These are phyloP conservation scores for Apteryx mantelli DNA, from an alignment of 2,113 vertebrate species.

Conservation along the genomic window DNA sequence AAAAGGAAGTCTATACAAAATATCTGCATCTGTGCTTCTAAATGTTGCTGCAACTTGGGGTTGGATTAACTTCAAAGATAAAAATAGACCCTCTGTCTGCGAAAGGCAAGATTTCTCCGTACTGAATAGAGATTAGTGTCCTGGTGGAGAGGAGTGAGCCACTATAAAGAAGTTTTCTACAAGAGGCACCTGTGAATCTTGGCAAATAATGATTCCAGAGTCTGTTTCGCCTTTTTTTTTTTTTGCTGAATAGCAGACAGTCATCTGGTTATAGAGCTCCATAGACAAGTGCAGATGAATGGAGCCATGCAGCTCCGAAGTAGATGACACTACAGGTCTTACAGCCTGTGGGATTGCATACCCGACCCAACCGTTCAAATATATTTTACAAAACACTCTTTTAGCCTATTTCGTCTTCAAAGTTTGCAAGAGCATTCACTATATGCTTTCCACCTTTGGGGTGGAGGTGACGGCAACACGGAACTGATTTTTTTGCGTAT, in stretches of 20 bases:
- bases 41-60: slow-evolving; percentile 43
- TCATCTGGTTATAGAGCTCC: slow-evolving; percentile 57
- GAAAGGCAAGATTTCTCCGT: slow-evolving; percentile 10
- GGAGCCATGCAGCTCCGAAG: slow-evolving; percentile 54
- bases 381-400: not conserved
- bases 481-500: not conserved
- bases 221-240: not conserved
- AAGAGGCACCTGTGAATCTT: slow-evolving; percentile 80
- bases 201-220: slow-evolving; percentile 68
- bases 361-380: not conserved
- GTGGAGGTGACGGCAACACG: not conserved
- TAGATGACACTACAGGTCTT: not conserved
- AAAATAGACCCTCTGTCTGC: slow-evolving; percentile 68
- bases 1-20: slow-evolving; percentile 64
- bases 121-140: slow-evolving; percentile 73
- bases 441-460: not conserved
- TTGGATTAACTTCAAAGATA: slow-evolving; percentile 69
- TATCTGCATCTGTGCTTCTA: slow-evolving; percentile 69
- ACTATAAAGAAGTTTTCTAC: slow-evolving; percentile 53
- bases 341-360: not conserved
- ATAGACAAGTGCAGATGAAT: slow-evolving; percentile 54
- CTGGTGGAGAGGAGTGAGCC: slow-evolving; percentile 20
- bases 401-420: not conserved
- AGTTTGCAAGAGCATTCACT: slow-evolving; percentile 2
- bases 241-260: slow-evolving; percentile 69